A percentile compares a stretch with the other conserved stretches of the same genome.
phyloP scores from a whole-genome alignment of 2,797 vertebrate species.

The Clarias pachynema region DNA sequence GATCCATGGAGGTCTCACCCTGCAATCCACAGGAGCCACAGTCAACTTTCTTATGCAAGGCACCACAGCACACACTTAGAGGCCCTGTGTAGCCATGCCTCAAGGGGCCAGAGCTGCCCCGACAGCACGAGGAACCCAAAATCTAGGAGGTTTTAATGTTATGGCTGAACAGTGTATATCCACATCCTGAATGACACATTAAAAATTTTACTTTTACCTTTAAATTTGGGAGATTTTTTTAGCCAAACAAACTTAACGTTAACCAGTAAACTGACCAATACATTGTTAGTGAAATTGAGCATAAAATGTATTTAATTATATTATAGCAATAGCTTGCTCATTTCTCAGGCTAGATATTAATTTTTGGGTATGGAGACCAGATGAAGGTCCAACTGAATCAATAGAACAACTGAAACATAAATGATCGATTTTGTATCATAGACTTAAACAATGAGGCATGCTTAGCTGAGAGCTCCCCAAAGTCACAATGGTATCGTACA shows the following conservation, averaged over 20 bases:
- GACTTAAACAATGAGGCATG: constrained; percentile 52
- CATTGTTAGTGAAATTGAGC: background rate
- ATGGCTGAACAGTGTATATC: background rate
- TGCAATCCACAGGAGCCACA: no score
- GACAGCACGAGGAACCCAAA: no score
- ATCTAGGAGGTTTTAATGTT: no score
- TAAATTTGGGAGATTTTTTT: background rate
- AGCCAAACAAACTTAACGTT: background rate
- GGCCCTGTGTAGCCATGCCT: no score
- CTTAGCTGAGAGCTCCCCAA: constrained; percentile 60
- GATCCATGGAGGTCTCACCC: no score
- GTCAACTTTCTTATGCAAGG: no score
- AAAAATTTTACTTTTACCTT: background rate
- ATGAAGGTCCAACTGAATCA: background rate
- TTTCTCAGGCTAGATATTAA: background rate
- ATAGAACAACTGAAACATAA: background rate
- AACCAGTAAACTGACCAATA: background rate
- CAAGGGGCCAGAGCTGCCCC: no score
- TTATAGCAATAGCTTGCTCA: background rate
- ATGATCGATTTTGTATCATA: constrained; percentile 20
- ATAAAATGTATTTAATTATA: background rate
- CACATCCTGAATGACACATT: background rate
- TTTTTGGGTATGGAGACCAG: background rate
- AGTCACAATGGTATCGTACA: constrained; percentile 54
- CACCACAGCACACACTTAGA: no score